A percentile compares a stretch with the other conserved stretches of the same genome.
phyloP scores from a whole-genome alignment of 1,140 invertebrate genomes.

The Cardiocondyla obscurior region DNA sequence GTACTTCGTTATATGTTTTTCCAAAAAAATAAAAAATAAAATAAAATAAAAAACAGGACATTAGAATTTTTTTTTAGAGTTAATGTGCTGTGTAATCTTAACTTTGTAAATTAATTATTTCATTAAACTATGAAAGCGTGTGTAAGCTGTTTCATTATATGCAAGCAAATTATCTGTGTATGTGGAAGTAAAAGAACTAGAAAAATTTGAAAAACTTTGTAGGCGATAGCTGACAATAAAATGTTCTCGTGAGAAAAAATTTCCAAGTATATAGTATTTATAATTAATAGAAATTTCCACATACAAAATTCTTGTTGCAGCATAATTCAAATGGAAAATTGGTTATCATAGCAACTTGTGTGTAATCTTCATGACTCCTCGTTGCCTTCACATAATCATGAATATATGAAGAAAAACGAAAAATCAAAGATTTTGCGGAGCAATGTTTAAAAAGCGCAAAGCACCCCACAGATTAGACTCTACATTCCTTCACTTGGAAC shows the following conservation, averaged over 20 bases:
- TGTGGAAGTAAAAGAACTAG: conserved; percentile 48
- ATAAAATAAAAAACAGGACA: conserved; percentile 66
- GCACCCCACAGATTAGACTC: conserved; percentile 59
- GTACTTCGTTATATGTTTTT: conserved; percentile 53
- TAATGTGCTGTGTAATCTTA: conserved; percentile 58
- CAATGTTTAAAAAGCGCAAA: conserved; percentile 52
- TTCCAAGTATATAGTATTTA: not conserved
- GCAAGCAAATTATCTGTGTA: conserved; percentile 59
- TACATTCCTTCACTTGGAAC: conserved; percentile 56
- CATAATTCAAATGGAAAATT: conserved; percentile 54
- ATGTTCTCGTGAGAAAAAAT: not conserved
- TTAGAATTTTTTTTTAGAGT: no score
- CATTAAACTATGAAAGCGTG: conserved; percentile 62
- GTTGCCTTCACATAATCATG: conserved; percentile 11
- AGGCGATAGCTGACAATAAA: not conserved
- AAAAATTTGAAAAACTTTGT: not conserved
- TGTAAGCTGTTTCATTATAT: conserved; percentile 61
- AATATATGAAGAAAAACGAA: conserved; percentile 30
- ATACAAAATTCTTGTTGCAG: conserved; percentile 33
- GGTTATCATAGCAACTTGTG: conserved; percentile 4
- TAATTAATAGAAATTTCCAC: conserved; percentile 55
- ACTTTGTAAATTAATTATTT: conserved; percentile 57
- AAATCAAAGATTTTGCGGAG: conserved; percentile 41
- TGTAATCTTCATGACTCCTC: conserved; percentile 30
- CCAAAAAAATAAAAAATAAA: no score